phyloP scores from a whole-genome alignment of 1,140 invertebrate genomes.

The Drosophila parabipectinata region DNA sequence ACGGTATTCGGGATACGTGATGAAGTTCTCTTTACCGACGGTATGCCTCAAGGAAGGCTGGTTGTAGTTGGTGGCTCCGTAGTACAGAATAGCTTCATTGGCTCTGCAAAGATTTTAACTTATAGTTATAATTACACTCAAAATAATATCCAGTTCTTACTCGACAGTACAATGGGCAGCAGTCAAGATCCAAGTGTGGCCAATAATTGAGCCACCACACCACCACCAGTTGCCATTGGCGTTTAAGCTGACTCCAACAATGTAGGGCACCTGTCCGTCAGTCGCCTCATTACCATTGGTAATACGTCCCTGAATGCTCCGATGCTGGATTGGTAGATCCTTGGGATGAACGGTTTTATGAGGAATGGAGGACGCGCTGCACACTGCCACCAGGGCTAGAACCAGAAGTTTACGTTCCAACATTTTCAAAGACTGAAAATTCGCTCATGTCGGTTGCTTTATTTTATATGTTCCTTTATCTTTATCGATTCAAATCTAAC shows the following conservation, averaged over 20 bases:
- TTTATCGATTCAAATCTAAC: slow-evolving; percentile 28
- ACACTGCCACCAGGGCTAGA: slow-evolving; percentile 9
- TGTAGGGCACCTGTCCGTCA: slow-evolving; percentile 85
- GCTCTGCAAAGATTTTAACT: slow-evolving; percentile 1
- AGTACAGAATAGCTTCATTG: slow-evolving; percentile 57
- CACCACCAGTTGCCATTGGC: slow-evolving; percentile 67
- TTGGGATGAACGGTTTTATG: slow-evolving; percentile 19
- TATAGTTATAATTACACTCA: neutral
- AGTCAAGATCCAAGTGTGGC: slow-evolving; percentile 85
- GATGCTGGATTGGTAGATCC: slow-evolving; percentile 21
- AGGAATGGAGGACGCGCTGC: slow-evolving; percentile 15
- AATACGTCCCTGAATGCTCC: slow-evolving; percentile 61
- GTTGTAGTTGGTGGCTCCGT: slow-evolving; percentile 63
- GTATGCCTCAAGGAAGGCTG: slow-evolving; percentile 43
- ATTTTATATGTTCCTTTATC: slow-evolving; percentile 9
- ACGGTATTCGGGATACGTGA: slow-evolving; percentile 30
- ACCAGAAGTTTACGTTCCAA: slow-evolving; percentile 3
- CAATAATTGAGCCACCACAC: slow-evolving; percentile 87
- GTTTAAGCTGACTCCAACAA: slow-evolving; percentile 84
- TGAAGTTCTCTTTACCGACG: slow-evolving; percentile 40
- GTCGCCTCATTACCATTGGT: slow-evolving; percentile 68
- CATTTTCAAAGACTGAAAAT: slow-evolving; percentile 24
- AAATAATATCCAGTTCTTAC: neutral
- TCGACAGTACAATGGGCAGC: slow-evolving; percentile 86
- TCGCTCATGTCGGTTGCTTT: neutral